phyloP scores from a whole-genome alignment of 2,113 vertebrate genomes.

The Beaufortia kweichowensis region DNA sequence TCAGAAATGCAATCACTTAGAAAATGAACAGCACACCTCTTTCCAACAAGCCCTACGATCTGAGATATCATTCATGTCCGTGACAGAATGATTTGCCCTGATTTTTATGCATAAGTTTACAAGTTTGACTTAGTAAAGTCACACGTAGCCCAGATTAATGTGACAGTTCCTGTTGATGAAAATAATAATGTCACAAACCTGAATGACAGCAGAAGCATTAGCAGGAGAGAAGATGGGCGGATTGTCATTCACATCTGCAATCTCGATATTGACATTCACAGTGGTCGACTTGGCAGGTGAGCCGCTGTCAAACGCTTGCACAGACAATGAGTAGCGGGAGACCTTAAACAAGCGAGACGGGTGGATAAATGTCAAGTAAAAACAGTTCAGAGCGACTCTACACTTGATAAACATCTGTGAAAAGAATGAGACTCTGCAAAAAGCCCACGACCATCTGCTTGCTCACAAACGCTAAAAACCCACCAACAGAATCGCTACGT shows the following conservation, averaged over 20 bases:
- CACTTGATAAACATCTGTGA: background rate
- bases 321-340: constrained; percentile 86
- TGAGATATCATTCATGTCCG: background rate
- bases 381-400: constrained; percentile 2
- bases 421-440: background rate
- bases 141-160: background rate
- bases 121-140: background rate
- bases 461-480: background rate
- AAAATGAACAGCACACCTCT: background rate
- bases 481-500: background rate
- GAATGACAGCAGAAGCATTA: constrained; percentile 89
- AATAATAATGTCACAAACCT: constrained; percentile 70
- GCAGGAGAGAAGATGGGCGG: constrained; percentile 86
- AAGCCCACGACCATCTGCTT: background rate
- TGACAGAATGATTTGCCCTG: background rate
- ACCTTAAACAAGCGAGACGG: constrained; percentile 71
- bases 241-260: constrained; percentile 95
- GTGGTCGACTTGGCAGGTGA: constrained; percentile 88
- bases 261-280: constrained; percentile 87
- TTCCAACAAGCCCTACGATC: background rate
- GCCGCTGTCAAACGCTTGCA: constrained; percentile 92
- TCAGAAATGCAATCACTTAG: background rate
- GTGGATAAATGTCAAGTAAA: constrained; percentile 46
- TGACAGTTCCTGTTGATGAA: background rate
- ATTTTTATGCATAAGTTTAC: background rate